Conservation (phyloP, 2,888 invertebrate genomes). For the Lochmaea crataegi region DNA sequence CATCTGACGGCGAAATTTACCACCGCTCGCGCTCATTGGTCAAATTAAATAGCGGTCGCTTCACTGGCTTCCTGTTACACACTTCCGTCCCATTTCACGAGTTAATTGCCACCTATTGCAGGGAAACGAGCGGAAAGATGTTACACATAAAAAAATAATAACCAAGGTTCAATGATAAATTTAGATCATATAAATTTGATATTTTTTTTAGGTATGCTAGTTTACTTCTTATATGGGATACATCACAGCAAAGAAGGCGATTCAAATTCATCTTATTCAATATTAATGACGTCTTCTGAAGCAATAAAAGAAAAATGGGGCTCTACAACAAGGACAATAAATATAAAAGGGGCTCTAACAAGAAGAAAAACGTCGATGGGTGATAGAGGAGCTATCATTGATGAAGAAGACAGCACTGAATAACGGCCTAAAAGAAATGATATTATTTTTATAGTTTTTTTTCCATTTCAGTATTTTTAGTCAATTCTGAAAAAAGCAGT, state of each 20-base stretch:
- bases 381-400: slow-evolving; percentile 63
- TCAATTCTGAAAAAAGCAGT: not conserved
- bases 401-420: slow-evolving; percentile 59
- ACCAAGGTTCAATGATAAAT: too few relatives aligned
- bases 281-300: slow-evolving; percentile 74
- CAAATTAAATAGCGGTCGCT: too few relatives aligned
- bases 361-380: slow-evolving; percentile 60
- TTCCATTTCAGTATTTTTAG: not conserved
- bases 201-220: slow-evolving; percentile 77
- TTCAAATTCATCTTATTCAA: slow-evolving; percentile 71
- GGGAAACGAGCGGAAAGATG: too few relatives aligned
- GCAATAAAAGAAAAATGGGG: slow-evolving; percentile 74
- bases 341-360: slow-evolving; percentile 60
- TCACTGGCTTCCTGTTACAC: too few relatives aligned
- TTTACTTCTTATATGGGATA: slow-evolving; percentile 88
- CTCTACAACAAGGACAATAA: slow-evolving; percentile 64
- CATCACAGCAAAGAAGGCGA: slow-evolving; percentile 86
- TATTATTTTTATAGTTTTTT: not conserved
- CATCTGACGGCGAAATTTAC: too few relatives aligned
- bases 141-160: too few relatives aligned
- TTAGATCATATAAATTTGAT: too few relatives aligned
- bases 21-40: too few relatives aligned
- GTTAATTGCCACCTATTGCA: too few relatives aligned
- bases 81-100: too few relatives aligned
- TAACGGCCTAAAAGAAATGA: slow-evolving; percentile 33